Conservation (phyloP, 2,797 vertebrate species). For the Gymnothorax reevesii region DNA sequence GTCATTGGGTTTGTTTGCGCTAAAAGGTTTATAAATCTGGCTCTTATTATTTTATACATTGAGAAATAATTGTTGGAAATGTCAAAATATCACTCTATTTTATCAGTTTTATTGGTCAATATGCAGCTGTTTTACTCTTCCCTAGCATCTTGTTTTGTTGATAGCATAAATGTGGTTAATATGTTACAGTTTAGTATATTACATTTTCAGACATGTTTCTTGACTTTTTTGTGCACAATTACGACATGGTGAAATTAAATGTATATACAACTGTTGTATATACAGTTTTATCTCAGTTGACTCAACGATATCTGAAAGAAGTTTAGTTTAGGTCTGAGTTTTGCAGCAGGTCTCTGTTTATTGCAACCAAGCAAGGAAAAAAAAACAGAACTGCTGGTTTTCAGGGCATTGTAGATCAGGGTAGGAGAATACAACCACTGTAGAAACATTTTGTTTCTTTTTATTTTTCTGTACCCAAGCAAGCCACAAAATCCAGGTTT, state of each 20-base stretch:
- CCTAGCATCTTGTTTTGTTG: background rate
- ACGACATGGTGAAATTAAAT: background rate
- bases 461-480: too few relatives aligned
- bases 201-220: background rate
- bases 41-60: too few relatives aligned
- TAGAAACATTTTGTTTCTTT: too few relatives aligned
- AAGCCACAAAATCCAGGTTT: too few relatives aligned
- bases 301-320: background rate
- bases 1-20: too few relatives aligned
- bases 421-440: too few relatives aligned
- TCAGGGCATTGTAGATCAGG: too few relatives aligned
- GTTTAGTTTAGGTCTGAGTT: background rate
- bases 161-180: background rate
- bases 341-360: background rate
- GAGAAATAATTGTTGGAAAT: too few relatives aligned
- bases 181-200: background rate
- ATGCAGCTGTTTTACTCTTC: too few relatives aligned
- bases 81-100: too few relatives aligned
- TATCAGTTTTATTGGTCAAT: too few relatives aligned
- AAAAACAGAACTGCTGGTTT: background rate
- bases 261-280: background rate
- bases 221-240: background rate
- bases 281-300: background rate
- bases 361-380: background rate
- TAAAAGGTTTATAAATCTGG: too few relatives aligned